phyloP scores from a whole-genome alignment of 2,888 invertebrate genomes.

The Amiota communis region DNA sequence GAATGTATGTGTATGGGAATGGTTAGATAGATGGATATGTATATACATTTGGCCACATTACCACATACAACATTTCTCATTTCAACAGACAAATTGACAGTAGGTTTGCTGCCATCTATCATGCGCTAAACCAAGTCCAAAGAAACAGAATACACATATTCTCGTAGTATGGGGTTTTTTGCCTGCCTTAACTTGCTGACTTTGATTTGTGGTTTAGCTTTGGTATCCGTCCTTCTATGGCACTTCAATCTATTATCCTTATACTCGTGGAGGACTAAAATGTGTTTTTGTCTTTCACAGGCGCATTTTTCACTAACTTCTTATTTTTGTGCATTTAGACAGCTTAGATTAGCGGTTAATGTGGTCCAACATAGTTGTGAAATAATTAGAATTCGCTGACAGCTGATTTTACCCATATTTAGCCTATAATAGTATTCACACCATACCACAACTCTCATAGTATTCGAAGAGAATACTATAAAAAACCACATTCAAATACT shows the following conservation, averaged over 20 bases:
- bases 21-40: background rate
- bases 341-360: constrained; percentile 26
- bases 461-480: no score
- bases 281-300: background rate
- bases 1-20: background rate
- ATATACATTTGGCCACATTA: constrained; percentile 1
- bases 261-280: background rate
- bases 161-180: background rate
- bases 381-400: constrained; percentile 56
- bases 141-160: constrained; percentile 4
- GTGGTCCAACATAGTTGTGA: constrained; percentile 36
- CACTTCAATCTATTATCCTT: background rate
- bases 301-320: constrained; percentile 14
- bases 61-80: constrained; percentile 27
- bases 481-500: no score
- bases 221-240: background rate
- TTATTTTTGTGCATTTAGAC: constrained; percentile 23
- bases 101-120: constrained; percentile 17
- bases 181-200: constrained; percentile 2
- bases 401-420: constrained; percentile 36
- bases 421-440: no score
- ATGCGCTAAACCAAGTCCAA: background rate
- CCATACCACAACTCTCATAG: no score
- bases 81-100: constrained; percentile 29
- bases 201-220: constrained; percentile 21